These are phyloP conservation scores for Prunella himalayana DNA, from an alignment of 2,113 vertebrate genomes.

Conservation along the genomic window DNA sequence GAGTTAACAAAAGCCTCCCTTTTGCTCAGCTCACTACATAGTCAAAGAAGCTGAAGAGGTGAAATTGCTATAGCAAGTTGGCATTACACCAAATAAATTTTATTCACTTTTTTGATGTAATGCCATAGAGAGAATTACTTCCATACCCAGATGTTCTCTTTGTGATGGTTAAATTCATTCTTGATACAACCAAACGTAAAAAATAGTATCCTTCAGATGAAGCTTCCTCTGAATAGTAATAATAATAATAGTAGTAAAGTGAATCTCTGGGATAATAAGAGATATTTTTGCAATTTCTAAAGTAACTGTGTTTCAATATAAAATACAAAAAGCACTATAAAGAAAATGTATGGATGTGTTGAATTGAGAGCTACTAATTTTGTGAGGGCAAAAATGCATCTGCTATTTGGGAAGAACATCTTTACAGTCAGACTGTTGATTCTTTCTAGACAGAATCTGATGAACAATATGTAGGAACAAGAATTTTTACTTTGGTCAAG, in stretches of 20 bases:
- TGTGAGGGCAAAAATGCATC: not conserved
- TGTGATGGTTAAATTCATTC: not conserved
- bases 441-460: not conserved
- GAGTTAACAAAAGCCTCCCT: not conserved
- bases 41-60: not conserved
- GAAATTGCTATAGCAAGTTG: not conserved
- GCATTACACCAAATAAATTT: not conserved
- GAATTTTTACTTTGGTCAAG: not conserved
- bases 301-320: not conserved
- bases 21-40: not conserved
- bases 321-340: not conserved
- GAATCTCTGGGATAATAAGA: not conserved
- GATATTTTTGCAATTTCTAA: not conserved
- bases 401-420: not conserved
- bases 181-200: not conserved
- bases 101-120: not conserved
- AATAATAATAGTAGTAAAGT: not conserved
- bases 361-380: not conserved
- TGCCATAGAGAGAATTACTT: not conserved
- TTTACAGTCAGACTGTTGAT: not conserved
- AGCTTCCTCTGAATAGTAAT: not conserved
- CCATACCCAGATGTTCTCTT: not conserved
- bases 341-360: not conserved
- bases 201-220: not conserved
- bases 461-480: not conserved